Base-by-base conservation (phyloP, 1,140 invertebrate genomes). In the Gryllus bimaculatus region DNA sequence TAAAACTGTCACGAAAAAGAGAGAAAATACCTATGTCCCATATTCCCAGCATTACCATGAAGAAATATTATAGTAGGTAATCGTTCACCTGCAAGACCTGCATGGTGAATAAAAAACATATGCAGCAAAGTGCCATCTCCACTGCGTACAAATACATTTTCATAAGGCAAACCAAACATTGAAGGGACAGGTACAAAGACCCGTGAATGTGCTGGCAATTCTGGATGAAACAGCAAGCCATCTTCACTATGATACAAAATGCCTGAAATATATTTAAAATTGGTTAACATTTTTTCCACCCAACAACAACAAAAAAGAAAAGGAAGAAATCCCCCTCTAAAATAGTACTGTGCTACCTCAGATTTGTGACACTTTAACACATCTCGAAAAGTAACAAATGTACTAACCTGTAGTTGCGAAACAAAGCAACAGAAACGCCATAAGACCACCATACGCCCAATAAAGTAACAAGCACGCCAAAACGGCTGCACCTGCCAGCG, bases 41-140 rank as follows among this genome's bases (percentile, higher is more conserved):
- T 95, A 85, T 98, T 98, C 20, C 96, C 96, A 80, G 96, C 96
- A 91, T 98, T 98, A 10, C 96, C 96, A 89, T 98, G 96, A 77
- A 98, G 92, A 87, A 94, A 98, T 20, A 98, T 86, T 81, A 98
- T 86, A 3, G 96, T 97, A 3, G 94, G 93, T 76, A 88, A 89
- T 73, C 86, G 85, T 80, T 89, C 88, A 79, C 89, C 89, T 80
- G 89, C 89, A 73, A 91, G 90, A 78, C 89, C 88, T 8, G 90
- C 86, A 85, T 97, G 95, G 83, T 92, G 91, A 79, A 98, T 93
- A 82, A 97, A 92, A 84, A 95, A 95, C 83, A 94, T 91, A 84
- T 98, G 95, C 78, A 98, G 88, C 81, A 91, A 91, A 6, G 93
- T 91, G 8, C 92, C 92, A 90, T 98, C 96, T 78, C 88, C 88